phyloP scores from a whole-genome alignment of 1,140 invertebrate species.

The Lamellibrachia luymesi region DNA sequence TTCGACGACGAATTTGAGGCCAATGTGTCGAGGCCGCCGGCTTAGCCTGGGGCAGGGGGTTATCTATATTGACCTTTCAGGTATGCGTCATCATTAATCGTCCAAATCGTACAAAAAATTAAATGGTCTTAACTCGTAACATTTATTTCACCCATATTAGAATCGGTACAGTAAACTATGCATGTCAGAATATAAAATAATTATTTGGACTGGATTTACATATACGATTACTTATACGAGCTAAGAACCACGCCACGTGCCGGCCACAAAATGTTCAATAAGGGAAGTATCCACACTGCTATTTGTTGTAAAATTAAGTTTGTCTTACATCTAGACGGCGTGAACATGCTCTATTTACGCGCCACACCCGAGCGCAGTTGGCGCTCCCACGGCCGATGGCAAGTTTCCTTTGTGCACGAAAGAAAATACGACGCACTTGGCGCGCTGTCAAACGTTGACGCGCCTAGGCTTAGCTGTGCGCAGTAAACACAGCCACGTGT shows the following conservation, averaged over 20 bases:
- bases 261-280: background rate
- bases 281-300: background rate
- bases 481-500: background rate
- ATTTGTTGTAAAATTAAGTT: background rate
- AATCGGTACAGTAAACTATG: background rate
- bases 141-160: background rate
- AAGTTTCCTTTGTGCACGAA: background rate
- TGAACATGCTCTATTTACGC: background rate
- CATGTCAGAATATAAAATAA: background rate
- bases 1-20: background rate
- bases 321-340: background rate
- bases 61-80: background rate
- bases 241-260: background rate
- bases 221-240: background rate
- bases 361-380: background rate
- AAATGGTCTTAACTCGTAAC: background rate
- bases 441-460: background rate
- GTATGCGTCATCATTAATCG: background rate
- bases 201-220: background rate
- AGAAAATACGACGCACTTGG: background rate
- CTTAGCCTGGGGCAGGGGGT: background rate
- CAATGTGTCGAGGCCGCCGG: background rate
- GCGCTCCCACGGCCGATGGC: background rate
- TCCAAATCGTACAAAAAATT: background rate
- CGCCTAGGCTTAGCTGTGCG: background rate